phyloP scores from a whole-genome alignment of 2,888 invertebrate genomes.

The Portevinia maculata region DNA sequence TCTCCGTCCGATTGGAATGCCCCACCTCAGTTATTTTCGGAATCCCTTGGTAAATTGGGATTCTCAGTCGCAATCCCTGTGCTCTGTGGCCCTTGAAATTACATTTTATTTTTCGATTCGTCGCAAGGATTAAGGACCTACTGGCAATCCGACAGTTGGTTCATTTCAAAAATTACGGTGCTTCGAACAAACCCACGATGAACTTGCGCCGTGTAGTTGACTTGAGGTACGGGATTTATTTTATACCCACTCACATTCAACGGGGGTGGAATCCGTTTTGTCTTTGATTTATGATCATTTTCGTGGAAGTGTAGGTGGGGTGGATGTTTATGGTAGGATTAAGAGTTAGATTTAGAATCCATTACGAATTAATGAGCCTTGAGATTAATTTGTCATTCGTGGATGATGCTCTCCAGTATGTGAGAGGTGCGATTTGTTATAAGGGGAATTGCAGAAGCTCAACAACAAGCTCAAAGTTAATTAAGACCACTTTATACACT shows the following conservation, averaged over 20 bases:
- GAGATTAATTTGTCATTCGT: conserved; percentile 70
- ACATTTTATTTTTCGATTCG: conserved; percentile 62
- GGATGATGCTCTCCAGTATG: neutral
- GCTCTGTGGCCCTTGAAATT: conserved; percentile 72
- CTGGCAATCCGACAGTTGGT: conserved; percentile 61
- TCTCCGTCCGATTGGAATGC: neutral
- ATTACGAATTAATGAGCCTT: conserved; percentile 73
- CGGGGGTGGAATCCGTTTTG: conserved; percentile 42
- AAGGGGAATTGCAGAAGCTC: neutral
- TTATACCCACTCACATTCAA: neutral
- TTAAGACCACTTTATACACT: conserved; percentile 60
- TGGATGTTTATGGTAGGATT: conserved; percentile 67
- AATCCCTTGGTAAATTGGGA: conserved; percentile 56
- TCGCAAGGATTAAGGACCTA: conserved; percentile 67
- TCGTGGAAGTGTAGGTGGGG: conserved; percentile 25
- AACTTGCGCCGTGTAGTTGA: conserved; percentile 53
- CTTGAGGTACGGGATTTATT: conserved; percentile 47
- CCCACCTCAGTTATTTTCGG: conserved; percentile 45
- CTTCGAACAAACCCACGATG: conserved; percentile 7
- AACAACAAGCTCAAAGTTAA: conserved; percentile 19
- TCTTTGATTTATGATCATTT: conserved; percentile 59
- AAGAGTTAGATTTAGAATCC: conserved; percentile 59
- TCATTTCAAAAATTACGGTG: conserved; percentile 35
- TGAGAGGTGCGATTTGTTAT: conserved; percentile 20
- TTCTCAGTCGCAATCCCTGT: conserved; percentile 15